These are phyloP conservation scores for Palloptera scutellata DNA, from an alignment of 2,888 invertebrate species.

Conservation along the genomic window DNA sequence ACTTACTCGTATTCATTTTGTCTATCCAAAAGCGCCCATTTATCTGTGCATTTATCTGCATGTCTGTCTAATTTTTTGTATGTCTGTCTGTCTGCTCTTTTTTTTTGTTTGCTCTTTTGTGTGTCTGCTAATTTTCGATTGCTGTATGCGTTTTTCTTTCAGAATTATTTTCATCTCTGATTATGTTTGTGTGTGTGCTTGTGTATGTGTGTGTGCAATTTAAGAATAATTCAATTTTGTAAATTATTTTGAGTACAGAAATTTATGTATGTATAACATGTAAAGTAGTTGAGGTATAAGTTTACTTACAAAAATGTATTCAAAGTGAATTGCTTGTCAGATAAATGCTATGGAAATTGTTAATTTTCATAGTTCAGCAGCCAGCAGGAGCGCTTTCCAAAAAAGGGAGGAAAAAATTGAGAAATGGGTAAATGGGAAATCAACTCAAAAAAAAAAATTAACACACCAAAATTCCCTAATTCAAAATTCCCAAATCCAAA, in stretches of 20 bases:
- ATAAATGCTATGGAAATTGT: too few species aligned
- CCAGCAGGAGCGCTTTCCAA: too few species aligned
- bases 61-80: not conserved
- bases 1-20: too few species aligned
- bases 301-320: too few species aligned
- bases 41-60: not conserved
- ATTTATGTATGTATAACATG: not conserved
- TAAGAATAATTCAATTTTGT: slow-evolving; percentile 30
- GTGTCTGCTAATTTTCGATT: not conserved
- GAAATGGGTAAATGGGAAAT: too few species aligned
- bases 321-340: too few species aligned
- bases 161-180: too few species aligned
- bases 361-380: too few species aligned
- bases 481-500: too few species aligned
- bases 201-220: slow-evolving; percentile 12
- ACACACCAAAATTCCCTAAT: too few species aligned
- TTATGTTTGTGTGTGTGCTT: not conserved
- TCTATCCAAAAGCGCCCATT: not conserved
- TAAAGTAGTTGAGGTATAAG: not conserved
- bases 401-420: too few species aligned
- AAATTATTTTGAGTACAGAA: slow-evolving; percentile 21
- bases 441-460: too few species aligned
- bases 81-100: slow-evolving; percentile 4
- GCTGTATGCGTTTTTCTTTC: slow-evolving; percentile 14
- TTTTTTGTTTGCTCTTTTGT: slow-evolving; percentile 2